Evolutionary conservation across 2,888 invertebrate genomes (phyloP).

Genomic region (Drosophila lacicola): DNA sequence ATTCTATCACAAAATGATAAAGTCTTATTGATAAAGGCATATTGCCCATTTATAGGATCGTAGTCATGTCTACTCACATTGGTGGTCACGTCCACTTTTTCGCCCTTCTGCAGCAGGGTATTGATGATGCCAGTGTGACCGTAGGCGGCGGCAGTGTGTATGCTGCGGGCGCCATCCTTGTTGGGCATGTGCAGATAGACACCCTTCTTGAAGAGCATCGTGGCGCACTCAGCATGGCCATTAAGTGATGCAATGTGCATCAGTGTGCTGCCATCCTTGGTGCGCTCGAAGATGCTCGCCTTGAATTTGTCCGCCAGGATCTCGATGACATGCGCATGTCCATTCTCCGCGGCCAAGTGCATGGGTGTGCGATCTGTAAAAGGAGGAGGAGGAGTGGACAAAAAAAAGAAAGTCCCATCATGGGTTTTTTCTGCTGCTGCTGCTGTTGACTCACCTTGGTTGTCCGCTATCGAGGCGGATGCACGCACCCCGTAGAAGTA

Average conservation of each 20-base stretch:
- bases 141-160: conserved; percentile 98
- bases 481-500: conserved; percentile 98
- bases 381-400: no score
- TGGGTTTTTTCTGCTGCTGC: background rate
- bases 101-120: conserved; percentile 97
- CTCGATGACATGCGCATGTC: conserved; percentile 98
- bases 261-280: conserved; percentile 98
- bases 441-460: conserved; percentile 88
- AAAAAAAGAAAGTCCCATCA: background rate
- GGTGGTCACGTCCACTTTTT: conserved; percentile 97
- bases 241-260: conserved; percentile 99
- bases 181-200: conserved; percentile 99
- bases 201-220: conserved; percentile 99
- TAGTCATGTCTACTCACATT: conserved; percentile 88
- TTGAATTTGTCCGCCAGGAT: conserved; percentile 98
- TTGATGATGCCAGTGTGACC: conserved; percentile 99
- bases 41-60: no score
- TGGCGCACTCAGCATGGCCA: conserved; percentile 99
- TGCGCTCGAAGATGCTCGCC: conserved; percentile 97
- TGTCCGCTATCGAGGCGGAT: conserved; percentile 96
- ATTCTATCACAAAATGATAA: no score
- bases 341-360: conserved; percentile 98
- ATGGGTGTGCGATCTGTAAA: conserved; percentile 95
- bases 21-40: no score
- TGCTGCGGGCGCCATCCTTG: conserved; percentile 96